Conservation (phyloP, 2,888 invertebrate species). For the Euplexia lucipara region DNA sequence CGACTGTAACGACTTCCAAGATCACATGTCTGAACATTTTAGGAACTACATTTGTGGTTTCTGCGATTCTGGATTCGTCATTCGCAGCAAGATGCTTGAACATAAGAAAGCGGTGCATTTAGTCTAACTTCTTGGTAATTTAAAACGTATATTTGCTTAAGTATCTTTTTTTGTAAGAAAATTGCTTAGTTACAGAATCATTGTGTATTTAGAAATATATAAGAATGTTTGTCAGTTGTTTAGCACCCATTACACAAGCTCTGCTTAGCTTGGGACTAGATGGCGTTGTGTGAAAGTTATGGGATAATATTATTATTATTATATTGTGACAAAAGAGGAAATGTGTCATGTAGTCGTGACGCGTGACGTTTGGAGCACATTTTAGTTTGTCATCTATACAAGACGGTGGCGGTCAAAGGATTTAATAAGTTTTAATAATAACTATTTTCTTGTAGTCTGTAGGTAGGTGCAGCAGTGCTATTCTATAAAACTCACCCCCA, state of each 20-base stretch:
- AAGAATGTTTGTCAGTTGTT: no score
- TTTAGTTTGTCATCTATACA: no score
- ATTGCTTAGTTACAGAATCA: not conserved
- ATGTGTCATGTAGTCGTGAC: no score
- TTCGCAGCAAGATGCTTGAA: slow-evolving; percentile 73
- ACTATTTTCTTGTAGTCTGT: not conserved
- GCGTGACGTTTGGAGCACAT: no score
- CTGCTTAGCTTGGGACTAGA: no score
- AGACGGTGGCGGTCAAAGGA: not conserved
- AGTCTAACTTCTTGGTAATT: slow-evolving; percentile 53
- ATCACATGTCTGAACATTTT: slow-evolving; percentile 83
- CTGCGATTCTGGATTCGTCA: slow-evolving; percentile 76
- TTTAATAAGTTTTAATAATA: no score
- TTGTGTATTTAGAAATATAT: no score
- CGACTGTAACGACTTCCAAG: slow-evolving; percentile 73
- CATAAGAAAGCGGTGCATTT: slow-evolving; percentile 76
- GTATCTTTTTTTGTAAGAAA: not conserved
- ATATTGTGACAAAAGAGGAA: no score
- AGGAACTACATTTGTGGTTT: slow-evolving; percentile 81
- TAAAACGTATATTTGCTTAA: not conserved
- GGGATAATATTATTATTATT: no score
- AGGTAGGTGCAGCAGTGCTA: not conserved
- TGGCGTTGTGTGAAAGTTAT: no score
- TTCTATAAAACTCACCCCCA: no score
- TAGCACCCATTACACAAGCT: no score